Evolutionary conservation across 2,797 vertebrate genomes (phyloP).

Genomic region (Enoplosus armatus): DNA sequence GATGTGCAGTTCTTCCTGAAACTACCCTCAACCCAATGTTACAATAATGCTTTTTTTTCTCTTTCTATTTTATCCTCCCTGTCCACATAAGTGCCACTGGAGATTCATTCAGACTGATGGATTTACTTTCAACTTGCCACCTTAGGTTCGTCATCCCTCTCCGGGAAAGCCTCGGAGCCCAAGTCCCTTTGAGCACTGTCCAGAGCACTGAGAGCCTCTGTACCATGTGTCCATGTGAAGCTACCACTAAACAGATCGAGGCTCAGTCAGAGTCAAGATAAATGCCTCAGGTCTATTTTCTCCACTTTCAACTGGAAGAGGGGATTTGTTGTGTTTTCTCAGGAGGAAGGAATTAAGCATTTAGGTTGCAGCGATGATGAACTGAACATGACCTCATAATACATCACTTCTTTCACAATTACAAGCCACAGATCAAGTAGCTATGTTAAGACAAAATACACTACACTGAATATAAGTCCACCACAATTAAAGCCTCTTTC

Average conservation of each 20-base stretch:
- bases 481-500: neutral
- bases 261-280: conserved; percentile 40
- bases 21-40: conserved; percentile 47
- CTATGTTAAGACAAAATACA: neutral
- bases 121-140: conserved; percentile 65
- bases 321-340: conserved; percentile 28
- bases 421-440: neutral
- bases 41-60: conserved; percentile 44
- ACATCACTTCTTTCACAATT: neutral
- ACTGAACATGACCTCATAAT: neutral
- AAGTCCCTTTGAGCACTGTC: conserved; percentile 59
- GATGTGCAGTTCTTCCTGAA: conserved; percentile 48
- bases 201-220: conserved; percentile 48
- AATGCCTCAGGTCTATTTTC: conserved; percentile 45
- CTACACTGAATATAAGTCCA: neutral
- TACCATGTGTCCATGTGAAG: conserved; percentile 37
- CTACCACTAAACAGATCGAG: conserved; percentile 44
- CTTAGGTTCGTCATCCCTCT: conserved; percentile 63
- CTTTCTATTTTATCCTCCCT: conserved; percentile 49
- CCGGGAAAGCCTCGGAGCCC: conserved; percentile 39
- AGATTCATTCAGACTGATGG: conserved; percentile 70
- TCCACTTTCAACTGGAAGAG: conserved; percentile 22
- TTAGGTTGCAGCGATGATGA: conserved; percentile 18
- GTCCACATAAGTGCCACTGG: conserved; percentile 58
- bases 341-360: conserved; percentile 2